Percentiles rank a stretch among this genome's conserved stretches.
Conservation (phyloP, 92 coral and sea anemone genomes). For the Epizoanthus rinbou region DNA sequence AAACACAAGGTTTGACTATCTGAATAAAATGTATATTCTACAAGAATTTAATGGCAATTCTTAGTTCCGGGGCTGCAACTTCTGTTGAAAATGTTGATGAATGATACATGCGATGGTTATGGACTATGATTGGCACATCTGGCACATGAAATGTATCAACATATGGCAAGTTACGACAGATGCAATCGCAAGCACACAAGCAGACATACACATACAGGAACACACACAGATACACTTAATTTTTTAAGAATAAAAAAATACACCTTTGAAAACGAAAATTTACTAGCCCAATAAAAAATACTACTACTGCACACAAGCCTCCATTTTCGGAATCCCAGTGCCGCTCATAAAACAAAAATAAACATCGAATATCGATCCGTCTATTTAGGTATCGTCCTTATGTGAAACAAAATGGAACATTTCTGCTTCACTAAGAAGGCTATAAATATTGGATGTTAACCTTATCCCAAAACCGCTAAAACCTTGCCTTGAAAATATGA, state of each 20-base stretch:
- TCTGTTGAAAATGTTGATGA: neutral
- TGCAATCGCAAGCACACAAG: slow-evolving; percentile 1
- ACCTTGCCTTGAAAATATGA: too few species aligned
- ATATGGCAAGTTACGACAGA: neutral
- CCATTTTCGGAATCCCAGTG: neutral
- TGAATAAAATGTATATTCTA: too few species aligned
- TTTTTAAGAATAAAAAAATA: too few species aligned
- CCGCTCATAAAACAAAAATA: neutral
- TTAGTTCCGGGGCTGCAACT: too few species aligned
- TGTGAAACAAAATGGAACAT: too few species aligned
- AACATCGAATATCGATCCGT: neutral
- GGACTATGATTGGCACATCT: neutral
- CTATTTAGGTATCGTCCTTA: too few species aligned
- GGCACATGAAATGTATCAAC: neutral
- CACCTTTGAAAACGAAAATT: too few species aligned
- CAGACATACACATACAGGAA: slow-evolving; percentile 2
- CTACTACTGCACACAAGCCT: neutral
- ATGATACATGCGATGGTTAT: neutral
- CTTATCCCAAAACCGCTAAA: too few species aligned
- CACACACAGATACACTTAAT: neutral
- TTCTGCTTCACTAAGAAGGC: too few species aligned
- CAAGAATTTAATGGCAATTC: too few species aligned
- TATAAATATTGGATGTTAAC: too few species aligned
- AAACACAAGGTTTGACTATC: too few species aligned
- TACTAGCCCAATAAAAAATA: neutral